These are phyloP conservation scores for Drosophila kurseongensis DNA, from an alignment of 1,140 invertebrate genomes.

Conservation along the genomic window DNA sequence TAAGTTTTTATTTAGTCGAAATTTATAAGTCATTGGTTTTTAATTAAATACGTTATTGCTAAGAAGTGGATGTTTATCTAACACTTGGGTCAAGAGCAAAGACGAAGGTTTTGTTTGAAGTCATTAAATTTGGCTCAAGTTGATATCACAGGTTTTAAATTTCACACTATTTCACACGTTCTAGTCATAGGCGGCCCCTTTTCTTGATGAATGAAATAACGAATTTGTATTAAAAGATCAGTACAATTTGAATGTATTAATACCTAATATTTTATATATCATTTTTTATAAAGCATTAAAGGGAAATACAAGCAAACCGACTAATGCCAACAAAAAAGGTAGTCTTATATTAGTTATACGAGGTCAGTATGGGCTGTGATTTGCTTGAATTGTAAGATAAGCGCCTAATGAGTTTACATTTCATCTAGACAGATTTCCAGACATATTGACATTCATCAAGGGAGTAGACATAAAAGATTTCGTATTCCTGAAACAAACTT, in stretches of 20 bases:
- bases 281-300: neutral
- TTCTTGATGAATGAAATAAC: neutral
- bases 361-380: slow-evolving; percentile 6
- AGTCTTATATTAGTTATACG: slow-evolving; percentile 11
- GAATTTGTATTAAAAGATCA: neutral
- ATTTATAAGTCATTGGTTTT: too few species aligned
- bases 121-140: neutral
- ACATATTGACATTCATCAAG: neutral
- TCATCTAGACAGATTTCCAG: slow-evolving; percentile 8
- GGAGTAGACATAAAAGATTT: neutral
- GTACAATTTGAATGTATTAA: neutral
- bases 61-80: neutral
- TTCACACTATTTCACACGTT: neutral
- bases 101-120: neutral
- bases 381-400: slow-evolving; percentile 12
- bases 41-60: neutral
- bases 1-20: too few species aligned
- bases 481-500: neutral
- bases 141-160: slow-evolving; percentile 19
- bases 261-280: too few species aligned
- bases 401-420: slow-evolving; percentile 15
- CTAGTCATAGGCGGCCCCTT: neutral
- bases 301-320: neutral
- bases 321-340: neutral
- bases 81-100: neutral